These are phyloP conservation scores for Lithosia quadra DNA, from an alignment of 2,888 invertebrate species.

Conservation along the genomic window DNA sequence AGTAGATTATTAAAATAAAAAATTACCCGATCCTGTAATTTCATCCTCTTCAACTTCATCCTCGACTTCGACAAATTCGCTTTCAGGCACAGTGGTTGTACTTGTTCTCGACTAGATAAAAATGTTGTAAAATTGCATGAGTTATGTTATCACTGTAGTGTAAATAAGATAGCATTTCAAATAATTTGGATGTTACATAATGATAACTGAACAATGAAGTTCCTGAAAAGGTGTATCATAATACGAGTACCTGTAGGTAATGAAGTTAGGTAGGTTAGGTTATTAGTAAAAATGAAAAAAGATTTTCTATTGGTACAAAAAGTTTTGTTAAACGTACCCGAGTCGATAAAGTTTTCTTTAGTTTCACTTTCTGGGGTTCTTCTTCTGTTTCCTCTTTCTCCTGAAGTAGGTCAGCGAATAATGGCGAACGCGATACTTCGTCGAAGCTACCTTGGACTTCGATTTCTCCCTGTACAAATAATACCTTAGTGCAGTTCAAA, in stretches of 20 bases:
- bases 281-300: background rate
- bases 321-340: conserved; percentile 58
- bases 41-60: conserved; percentile 17
- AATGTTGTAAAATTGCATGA: background rate
- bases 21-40: conserved; percentile 20
- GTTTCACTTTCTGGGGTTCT: conserved; percentile 17
- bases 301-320: background rate
- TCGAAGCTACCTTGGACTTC: conserved; percentile 86
- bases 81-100: conserved; percentile 11
- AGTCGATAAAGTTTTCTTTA: conserved; percentile 68
- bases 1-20: background rate
- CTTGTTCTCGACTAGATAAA: conserved; percentile 17
- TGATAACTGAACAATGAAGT: too few species aligned
- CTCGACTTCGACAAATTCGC: conserved; percentile 5
- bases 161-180: background rate
- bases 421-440: conserved; percentile 84
- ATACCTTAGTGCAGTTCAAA: background rate
- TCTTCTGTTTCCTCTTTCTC: conserved; percentile 69
- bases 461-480: conserved; percentile 85
- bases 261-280: background rate
- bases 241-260: too few species aligned
- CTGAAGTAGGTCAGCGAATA: conserved; percentile 80
- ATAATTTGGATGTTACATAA: too few species aligned
- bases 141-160: conserved; percentile 1
- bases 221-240: too few species aligned